Conservation (phyloP, 2,888 invertebrate species). For the Horisme vitalbata region DNA sequence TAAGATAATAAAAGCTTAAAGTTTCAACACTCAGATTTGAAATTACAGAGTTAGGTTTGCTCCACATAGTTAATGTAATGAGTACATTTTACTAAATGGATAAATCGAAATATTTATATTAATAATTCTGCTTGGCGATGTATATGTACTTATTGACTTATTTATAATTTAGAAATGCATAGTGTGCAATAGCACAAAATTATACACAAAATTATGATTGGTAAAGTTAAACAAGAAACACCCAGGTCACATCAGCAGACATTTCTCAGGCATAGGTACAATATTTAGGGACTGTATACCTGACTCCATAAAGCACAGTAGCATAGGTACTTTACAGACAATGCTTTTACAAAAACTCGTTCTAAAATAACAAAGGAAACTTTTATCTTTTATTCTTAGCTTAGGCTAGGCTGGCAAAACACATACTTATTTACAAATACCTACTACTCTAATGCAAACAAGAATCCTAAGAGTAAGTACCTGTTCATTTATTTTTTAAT, state of each 20-base stretch:
- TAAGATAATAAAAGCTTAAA: conserved; percentile 45
- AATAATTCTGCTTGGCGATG: conserved; percentile 7
- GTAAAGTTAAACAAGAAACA: conserved; percentile 68
- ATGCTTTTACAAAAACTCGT: conserved; percentile 20
- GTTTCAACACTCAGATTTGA: conserved; percentile 50
- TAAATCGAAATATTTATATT: too few species aligned
- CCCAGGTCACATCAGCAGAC: conserved; percentile 81
- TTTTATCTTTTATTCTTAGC: conserved; percentile 75
- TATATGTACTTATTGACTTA: too few species aligned
- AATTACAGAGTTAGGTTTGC: conserved; percentile 34
- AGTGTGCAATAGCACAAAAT: conserved; percentile 23
- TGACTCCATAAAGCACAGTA: conserved; percentile 41
- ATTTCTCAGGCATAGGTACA: conserved; percentile 48
- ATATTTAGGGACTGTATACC: conserved; percentile 47
- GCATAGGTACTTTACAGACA: conserved; percentile 21
- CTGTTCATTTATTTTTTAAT: conserved; percentile 24
- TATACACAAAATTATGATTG: conserved; percentile 67
- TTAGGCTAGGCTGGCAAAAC: conserved; percentile 78
- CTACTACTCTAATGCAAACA: conserved; percentile 34
- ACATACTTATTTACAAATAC: conserved; percentile 44
- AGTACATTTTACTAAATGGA: too few species aligned
- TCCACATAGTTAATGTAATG: too few species aligned
- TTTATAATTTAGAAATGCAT: conserved; percentile 14
- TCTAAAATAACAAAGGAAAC: conserved; percentile 45
- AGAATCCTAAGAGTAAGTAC: conserved; percentile 28